Evolutionary conservation across 35 echinoderm and acorn worm genomes (phyloP).

Genomic region (Apostichopus parvimensis): DNA sequence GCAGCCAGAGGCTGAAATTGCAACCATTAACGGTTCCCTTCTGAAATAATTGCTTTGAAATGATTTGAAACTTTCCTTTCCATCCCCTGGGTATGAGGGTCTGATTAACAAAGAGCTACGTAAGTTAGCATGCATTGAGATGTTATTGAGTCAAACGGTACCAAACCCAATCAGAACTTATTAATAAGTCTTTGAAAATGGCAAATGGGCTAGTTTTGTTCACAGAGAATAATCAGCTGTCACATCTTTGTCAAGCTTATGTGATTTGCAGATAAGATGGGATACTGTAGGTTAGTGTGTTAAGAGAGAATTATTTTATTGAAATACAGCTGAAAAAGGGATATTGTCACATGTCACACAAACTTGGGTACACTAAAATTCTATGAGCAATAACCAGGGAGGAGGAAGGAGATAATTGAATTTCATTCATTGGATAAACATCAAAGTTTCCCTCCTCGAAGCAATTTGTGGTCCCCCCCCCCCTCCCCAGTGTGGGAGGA

Average conservation of each 20-base stretch:
- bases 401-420: too few species aligned
- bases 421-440: too few species aligned
- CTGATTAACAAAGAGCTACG: not conserved
- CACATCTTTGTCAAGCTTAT: not conserved
- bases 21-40: not conserved
- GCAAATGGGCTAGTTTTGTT: not conserved
- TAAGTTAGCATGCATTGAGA: not conserved
- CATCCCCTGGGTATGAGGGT: not conserved
- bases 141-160: not conserved
- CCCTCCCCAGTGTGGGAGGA: too few species aligned
- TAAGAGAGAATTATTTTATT: not conserved
- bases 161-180: not conserved
- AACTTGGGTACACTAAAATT: too few species aligned
- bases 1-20: not conserved
- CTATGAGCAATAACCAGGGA: too few species aligned
- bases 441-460: too few species aligned
- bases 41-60: not conserved
- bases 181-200: not conserved
- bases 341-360: too few species aligned
- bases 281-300: not conserved
- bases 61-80: not conserved
- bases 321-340: too few species aligned
- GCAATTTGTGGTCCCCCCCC: too few species aligned
- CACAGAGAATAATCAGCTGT: not conserved
- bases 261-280: not conserved